phyloP scores from a whole-genome alignment of 2,113 vertebrate species.

The Sardina pilchardus region DNA sequence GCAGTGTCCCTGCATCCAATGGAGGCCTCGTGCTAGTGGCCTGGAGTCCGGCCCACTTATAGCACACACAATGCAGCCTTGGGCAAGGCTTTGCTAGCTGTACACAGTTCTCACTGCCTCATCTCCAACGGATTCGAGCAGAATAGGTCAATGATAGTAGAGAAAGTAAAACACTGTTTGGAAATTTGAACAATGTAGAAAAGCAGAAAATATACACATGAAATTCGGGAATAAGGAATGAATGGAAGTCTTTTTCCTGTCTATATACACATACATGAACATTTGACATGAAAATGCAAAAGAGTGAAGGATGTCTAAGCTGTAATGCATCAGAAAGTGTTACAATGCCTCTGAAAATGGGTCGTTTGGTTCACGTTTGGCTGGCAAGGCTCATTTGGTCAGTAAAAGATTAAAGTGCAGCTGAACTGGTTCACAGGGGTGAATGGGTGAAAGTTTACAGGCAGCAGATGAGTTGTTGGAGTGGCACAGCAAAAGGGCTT shows the following conservation, averaged over 20 bases:
- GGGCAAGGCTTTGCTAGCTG: constrained; percentile 45
- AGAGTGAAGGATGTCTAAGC: neutral
- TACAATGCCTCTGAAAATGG: neutral
- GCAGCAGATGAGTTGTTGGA: neutral
- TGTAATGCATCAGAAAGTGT: neutral
- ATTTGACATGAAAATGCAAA: neutral
- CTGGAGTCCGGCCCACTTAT: constrained; percentile 48
- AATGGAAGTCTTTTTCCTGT: neutral
- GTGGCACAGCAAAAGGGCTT: neutral
- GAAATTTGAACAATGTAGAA: neutral
- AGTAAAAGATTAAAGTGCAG: neutral
- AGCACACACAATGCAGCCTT: neutral
- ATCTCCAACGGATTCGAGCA: neutral
- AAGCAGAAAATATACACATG: neutral
- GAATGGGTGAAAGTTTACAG: neutral
- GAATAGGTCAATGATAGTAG: neutral
- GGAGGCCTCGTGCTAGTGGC: constrained; percentile 21
- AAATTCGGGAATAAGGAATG: neutral
- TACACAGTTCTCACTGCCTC: constrained; percentile 27
- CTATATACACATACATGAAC: neutral
- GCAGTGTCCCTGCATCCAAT: neutral
- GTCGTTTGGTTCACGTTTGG: neutral
- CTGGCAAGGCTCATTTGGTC: neutral
- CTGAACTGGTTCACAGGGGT: neutral
- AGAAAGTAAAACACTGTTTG: neutral